These are phyloP conservation scores for Liasis olivaceus DNA, from an alignment of 2,797 vertebrate genomes.

Conservation along the genomic window DNA sequence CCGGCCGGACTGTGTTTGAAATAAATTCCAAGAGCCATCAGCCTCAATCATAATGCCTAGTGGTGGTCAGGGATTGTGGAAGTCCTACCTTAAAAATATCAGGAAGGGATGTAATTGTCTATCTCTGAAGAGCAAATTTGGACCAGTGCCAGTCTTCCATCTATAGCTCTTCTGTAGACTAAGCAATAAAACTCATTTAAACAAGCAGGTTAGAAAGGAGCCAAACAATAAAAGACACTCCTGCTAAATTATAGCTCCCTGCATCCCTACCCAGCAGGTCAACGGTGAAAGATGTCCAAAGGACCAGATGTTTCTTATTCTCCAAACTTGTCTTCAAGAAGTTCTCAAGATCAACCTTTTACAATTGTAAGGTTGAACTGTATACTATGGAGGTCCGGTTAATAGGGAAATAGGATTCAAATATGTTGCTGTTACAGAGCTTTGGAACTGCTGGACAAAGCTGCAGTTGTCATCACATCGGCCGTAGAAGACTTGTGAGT, in stretches of 20 bases:
- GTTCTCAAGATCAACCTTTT: neutral
- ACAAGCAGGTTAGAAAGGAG: neutral
- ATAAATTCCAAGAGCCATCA: neutral
- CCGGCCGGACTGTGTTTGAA: neutral
- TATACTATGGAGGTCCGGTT: neutral
- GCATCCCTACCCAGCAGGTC: neutral
- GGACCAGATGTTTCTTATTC: neutral
- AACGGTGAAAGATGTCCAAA: neutral
- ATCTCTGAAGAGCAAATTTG: neutral
- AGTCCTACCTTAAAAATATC: neutral
- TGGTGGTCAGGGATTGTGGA: neutral
- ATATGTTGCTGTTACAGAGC: neutral
- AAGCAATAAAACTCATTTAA: neutral
- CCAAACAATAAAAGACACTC: neutral
- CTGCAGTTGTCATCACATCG: neutral
- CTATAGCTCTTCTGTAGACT: neutral
- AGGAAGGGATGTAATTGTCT: neutral
- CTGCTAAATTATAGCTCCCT: neutral
- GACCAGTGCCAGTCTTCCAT: neutral
- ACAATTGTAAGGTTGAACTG: neutral
- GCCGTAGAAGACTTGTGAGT: neutral
- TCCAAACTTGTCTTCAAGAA: no score
- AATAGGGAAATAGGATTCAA: neutral
- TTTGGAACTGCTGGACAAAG: neutral
- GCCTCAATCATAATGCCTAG: neutral